phyloP scores from a whole-genome alignment of 2,888 invertebrate species.

The Aspidiotus rigidus region DNA sequence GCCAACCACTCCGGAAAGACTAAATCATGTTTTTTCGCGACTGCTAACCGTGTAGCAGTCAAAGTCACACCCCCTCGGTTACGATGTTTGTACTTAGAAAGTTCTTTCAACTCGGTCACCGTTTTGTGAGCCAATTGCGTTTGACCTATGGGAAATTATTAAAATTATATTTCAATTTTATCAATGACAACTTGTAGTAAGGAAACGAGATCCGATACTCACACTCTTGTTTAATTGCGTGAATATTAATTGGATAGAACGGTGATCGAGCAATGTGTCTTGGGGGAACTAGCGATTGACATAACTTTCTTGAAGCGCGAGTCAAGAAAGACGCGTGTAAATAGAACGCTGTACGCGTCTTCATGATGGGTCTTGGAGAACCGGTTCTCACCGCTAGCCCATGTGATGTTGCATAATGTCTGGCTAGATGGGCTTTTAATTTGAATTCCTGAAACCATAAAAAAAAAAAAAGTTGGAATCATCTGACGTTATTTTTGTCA shows the following conservation, averaged over 20 bases:
- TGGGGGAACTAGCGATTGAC: conserved; percentile 65
- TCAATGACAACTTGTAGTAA: too few relatives aligned
- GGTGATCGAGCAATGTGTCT: conserved; percentile 83
- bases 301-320: conserved; percentile 75
- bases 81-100: conserved; percentile 50
- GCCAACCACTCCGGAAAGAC: conserved; percentile 61
- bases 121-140: conserved; percentile 52
- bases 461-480: background rate
- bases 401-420: conserved; percentile 89
- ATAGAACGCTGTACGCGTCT: conserved; percentile 93
- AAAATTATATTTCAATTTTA: background rate
- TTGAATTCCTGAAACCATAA: conserved; percentile 63
- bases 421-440: conserved; percentile 83
- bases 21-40: conserved; percentile 47
- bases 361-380: conserved; percentile 87
- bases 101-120: conserved; percentile 49
- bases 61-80: conserved; percentile 59
- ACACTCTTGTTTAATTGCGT: conserved; percentile 82
- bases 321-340: conserved; percentile 84
- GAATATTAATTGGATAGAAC: conserved; percentile 60
- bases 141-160: conserved; percentile 40
- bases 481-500: too few relatives aligned
- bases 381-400: conserved; percentile 63
- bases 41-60: conserved; percentile 61
- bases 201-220: conserved; percentile 43